Evolutionary conservation across 2,797 vertebrate genomes (phyloP).

Genomic region (Miichthys miiuy): DNA sequence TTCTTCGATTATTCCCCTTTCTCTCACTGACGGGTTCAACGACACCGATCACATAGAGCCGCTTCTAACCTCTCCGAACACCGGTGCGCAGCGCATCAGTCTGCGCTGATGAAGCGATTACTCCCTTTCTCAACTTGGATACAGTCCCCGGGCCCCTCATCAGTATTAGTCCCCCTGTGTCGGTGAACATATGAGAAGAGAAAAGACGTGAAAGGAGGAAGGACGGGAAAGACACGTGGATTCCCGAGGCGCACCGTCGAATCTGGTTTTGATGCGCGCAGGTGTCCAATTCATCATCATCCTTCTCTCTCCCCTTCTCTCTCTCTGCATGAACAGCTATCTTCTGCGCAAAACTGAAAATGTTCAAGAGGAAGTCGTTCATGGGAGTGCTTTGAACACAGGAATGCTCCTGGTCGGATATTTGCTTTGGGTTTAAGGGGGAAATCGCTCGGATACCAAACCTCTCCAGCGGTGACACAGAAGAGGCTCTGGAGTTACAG

Average conservation of each 20-base stretch:
- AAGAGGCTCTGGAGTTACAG: slow-evolving; percentile 51
- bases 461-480: slow-evolving; percentile 32
- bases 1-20: neutral
- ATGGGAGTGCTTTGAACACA: slow-evolving; percentile 42
- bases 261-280: slow-evolving; percentile 54
- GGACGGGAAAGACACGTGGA: slow-evolving; percentile 56
- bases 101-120: slow-evolving; percentile 40
- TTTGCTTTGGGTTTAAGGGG: slow-evolving; percentile 53
- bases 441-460: slow-evolving; percentile 49
- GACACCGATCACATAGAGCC: slow-evolving; percentile 14
- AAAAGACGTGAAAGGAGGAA: neutral
- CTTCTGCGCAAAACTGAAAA: slow-evolving; percentile 7
- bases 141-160: neutral
- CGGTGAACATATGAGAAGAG: neutral
- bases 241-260: slow-evolving; percentile 53
- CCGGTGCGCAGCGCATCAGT: slow-evolving; percentile 46
- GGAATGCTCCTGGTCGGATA: slow-evolving; percentile 55
- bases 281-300: slow-evolving; percentile 38
- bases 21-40: neutral
- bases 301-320: slow-evolving; percentile 2
- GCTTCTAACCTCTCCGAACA: slow-evolving; percentile 26
- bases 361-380: slow-evolving; percentile 29
- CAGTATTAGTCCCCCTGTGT: neutral
- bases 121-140: slow-evolving; percentile 31
- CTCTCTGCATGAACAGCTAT: slow-evolving; percentile 1